phyloP scores from a whole-genome alignment of 2,113 vertebrate genomes.

The Mola mola region DNA sequence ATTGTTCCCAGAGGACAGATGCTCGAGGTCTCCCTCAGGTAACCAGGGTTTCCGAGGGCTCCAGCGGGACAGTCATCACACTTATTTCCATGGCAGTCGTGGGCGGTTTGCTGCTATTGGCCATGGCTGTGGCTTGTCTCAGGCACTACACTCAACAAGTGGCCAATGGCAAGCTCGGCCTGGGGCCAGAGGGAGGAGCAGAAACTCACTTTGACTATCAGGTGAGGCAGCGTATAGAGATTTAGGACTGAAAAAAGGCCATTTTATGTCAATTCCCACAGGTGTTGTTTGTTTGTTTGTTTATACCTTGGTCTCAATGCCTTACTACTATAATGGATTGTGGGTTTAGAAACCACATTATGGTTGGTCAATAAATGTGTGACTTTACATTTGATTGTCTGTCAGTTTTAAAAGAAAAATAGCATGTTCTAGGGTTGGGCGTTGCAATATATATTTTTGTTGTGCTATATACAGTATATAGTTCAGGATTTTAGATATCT shows the following conservation, averaged over 20 bases:
- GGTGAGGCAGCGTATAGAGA: constrained; percentile 72
- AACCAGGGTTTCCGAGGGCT: constrained; percentile 78
- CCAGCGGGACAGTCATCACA: constrained; percentile 89
- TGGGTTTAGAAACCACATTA: too few species aligned
- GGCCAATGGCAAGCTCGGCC: constrained; percentile 89
- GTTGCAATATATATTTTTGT: too few species aligned
- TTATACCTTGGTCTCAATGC: background rate
- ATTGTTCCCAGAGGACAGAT: constrained; percentile 81
- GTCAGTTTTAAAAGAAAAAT: too few species aligned
- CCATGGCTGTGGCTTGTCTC: constrained; percentile 85
- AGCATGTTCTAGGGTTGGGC: too few species aligned
- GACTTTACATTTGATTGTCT: too few species aligned
- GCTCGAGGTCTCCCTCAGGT: constrained; percentile 82
- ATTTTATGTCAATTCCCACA: background rate
- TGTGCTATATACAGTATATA: too few species aligned
- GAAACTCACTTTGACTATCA: constrained; percentile 97
- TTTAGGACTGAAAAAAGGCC: background rate
- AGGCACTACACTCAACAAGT: constrained; percentile 88
- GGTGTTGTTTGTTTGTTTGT: background rate
- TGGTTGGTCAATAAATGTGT: too few species aligned
- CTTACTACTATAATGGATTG: too few species aligned
- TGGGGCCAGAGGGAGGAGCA: constrained; percentile 92
- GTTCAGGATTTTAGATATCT: too few species aligned
- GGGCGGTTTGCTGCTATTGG: constrained; percentile 86
- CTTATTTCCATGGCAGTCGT: constrained; percentile 90